These are phyloP conservation scores for Oncorhynchus nerka DNA, from an alignment of 2,113 vertebrate genomes.

Conservation along the genomic window DNA sequence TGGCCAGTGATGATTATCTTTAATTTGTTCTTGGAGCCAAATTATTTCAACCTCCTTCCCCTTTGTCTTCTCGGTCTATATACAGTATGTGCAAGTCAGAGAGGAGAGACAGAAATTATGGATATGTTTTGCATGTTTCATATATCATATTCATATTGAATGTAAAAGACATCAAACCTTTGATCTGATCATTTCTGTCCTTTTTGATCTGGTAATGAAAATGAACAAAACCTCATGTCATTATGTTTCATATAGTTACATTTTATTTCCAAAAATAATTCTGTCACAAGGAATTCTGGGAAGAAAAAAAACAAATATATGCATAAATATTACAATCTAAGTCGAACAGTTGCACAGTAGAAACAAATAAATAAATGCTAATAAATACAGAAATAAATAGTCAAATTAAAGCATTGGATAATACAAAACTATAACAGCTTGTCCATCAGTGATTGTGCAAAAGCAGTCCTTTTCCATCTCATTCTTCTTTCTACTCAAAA, in stretches of 20 bases:
- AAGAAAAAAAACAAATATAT: conserved; percentile 35
- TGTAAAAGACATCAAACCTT: background rate
- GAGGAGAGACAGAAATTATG: background rate
- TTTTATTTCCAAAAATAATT: conserved; percentile 41
- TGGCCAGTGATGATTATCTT: background rate
- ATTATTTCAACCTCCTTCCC: background rate
- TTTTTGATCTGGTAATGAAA: too few relatives aligned
- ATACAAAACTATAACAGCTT: conserved; percentile 10
- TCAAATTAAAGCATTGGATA: background rate
- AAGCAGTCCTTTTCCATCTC: background rate
- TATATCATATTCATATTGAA: background rate
- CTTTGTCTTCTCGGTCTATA: background rate
- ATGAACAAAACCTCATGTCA: too few relatives aligned
- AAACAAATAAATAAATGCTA: conserved; percentile 43
- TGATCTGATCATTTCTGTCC: background rate
- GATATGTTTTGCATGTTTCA: background rate
- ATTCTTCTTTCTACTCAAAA: background rate
- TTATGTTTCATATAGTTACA: too few relatives aligned
- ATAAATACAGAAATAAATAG: conserved; percentile 58
- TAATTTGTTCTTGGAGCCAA: background rate
- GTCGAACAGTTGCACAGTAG: conserved; percentile 16
- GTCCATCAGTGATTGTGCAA: conserved; percentile 35
- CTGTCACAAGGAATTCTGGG: conserved; percentile 32
- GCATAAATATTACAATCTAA: conserved; percentile 22
- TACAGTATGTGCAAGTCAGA: background rate